phyloP scores from a whole-genome alignment of 2,113 vertebrate genomes.

The Leptodactylus fuscus region DNA sequence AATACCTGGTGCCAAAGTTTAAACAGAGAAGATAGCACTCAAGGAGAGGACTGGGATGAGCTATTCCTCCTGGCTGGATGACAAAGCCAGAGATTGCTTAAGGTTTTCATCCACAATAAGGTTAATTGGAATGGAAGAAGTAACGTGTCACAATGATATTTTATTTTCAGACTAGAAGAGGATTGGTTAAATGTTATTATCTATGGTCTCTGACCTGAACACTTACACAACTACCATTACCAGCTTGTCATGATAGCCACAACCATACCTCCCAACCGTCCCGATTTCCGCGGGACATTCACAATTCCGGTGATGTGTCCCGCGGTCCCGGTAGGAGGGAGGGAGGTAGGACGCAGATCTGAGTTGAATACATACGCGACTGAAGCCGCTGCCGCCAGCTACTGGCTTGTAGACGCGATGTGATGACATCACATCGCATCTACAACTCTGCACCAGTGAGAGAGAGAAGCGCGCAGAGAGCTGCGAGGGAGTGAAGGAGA shows the following conservation, averaged over 20 bases:
- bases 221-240: not conserved
- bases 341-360: too few relatives aligned
- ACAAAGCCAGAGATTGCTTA: not conserved
- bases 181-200: not conserved
- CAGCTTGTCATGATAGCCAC: not conserved
- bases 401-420: too few relatives aligned
- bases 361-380: too few relatives aligned
- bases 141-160: not conserved
- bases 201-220: not conserved
- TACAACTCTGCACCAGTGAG: too few relatives aligned
- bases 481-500: too few relatives aligned
- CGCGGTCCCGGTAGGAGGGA: too few relatives aligned
- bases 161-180: not conserved
- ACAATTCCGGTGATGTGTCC: too few relatives aligned
- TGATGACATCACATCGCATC: too few relatives aligned
- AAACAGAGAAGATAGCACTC: constrained; percentile 8
- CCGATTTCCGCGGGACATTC: too few relatives aligned
- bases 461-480: too few relatives aligned
- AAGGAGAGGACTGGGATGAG: not conserved
- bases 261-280: too few relatives aligned
- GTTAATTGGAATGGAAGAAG: not conserved
- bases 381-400: too few relatives aligned
- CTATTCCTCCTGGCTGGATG: constrained; percentile 11
- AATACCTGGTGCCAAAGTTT: constrained; percentile 4
- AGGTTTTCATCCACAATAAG: not conserved